Evolutionary conservation across 2,113 vertebrate species (phyloP), one percentile per base, ranked within the genome.

Genomic region (Petaurus breviceps): DNA sequence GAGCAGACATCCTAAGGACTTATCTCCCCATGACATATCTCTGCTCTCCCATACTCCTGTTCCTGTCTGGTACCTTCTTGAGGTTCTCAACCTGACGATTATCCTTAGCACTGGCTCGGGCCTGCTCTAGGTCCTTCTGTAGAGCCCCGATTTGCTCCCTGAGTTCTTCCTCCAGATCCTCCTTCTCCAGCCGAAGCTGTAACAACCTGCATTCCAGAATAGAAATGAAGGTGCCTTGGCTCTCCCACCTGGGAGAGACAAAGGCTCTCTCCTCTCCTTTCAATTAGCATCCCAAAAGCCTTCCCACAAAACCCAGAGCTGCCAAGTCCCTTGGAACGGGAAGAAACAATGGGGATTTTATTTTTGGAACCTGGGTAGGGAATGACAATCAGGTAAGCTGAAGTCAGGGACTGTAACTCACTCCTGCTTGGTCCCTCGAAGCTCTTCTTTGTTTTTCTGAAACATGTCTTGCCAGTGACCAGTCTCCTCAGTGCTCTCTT

Each of bases 391-490:
- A 77, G 68, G 37, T 14, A 77, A 77, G 37, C 8, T 19, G 3
- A 22, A 77, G n/a, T 43, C 68, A 77, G 68, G n/a, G 68, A 19
- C 22, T 23, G 6, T 22, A 84, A 51, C 99, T 99, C 95, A 99
- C 99, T 99, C 99, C 98, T 99, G 99, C 97, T 99, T 99, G 90
- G 99, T 96, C 94, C 68, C 98, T 68, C 99, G 98, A 14, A 99
- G 99, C 92, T 99, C 99, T 0, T 99, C 99, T 93, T 99, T 99
- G 97, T 99, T 99, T 95, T 98, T 97, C 97, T 99, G 99, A 96
- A 99, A 99, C 99, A 99, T 99, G 98, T 98, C 99, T 98, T 99
- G 99, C 99, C 99, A 99, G 97, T 99, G 99, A 92, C 97, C 97
- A 0, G 98, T 99, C 97, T 99, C 99, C 91, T 99, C 99, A 0